Evolutionary conservation across 2,113 vertebrate species (phyloP).

Genomic region (Eolophus roseicapilla): DNA sequence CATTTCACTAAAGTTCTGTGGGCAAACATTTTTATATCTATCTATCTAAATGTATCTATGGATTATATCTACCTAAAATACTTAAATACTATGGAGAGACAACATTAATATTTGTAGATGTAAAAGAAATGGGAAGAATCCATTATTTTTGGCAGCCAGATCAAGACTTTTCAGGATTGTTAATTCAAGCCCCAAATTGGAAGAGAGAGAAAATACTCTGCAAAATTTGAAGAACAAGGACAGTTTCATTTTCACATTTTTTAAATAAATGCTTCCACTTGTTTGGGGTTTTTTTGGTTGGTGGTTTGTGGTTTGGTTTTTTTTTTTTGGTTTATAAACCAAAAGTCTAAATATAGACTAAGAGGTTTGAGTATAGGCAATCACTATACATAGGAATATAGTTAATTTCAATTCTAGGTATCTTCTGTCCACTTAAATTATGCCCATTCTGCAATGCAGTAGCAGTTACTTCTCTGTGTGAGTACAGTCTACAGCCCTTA

Average conservation of each 20-base stretch:
- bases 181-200: not conserved
- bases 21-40: not conserved
- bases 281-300: not conserved
- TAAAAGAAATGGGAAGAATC: not conserved
- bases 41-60: rapidly evolving
- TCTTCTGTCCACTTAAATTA: not conserved
- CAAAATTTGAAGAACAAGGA: not conserved
- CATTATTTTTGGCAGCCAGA: not conserved
- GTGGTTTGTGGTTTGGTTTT: too few species aligned
- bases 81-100: not conserved
- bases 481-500: not conserved
- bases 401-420: not conserved
- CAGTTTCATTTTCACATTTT: not conserved
- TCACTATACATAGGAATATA: not conserved
- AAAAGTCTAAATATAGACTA: not conserved
- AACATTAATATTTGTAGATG: not conserved
- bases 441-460: not conserved
- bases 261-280: not conserved
- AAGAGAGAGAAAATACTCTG: not conserved
- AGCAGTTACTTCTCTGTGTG: not conserved
- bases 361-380: not conserved
- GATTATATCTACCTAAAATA: not conserved
- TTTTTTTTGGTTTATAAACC: not conserved
- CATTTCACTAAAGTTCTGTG: not conserved
- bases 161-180: not conserved